phyloP scores from a whole-genome alignment of 2,888 invertebrate genomes.

The Polydrusus tereticollis region DNA sequence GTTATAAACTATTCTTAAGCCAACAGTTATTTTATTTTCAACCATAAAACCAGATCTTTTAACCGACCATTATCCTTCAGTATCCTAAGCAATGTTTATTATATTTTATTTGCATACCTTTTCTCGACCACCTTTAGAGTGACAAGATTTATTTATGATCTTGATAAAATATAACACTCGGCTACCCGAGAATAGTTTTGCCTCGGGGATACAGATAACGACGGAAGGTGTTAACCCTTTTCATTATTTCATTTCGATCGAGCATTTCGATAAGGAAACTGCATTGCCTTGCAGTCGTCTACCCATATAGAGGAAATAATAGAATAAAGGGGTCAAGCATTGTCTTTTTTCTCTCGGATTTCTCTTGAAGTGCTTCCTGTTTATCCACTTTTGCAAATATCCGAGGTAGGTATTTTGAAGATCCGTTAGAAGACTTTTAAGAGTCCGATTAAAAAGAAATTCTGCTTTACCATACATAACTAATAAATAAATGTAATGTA shows the following conservation, averaged over 20 bases:
- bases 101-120: conserved; percentile 32
- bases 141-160: conserved; percentile 52
- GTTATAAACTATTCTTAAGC: no score
- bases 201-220: conserved; percentile 50
- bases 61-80: conserved; percentile 14
- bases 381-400: conserved; percentile 15
- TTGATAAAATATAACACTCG: conserved; percentile 49
- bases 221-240: conserved; percentile 56
- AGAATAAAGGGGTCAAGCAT: conserved; percentile 45
- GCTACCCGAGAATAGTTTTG: conserved; percentile 43
- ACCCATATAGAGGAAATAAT: conserved; percentile 40
- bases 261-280: conserved; percentile 39
- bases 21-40: conserved; percentile 8
- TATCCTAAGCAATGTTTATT: conserved; percentile 9
- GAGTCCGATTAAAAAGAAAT: no score
- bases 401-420: conserved; percentile 1
- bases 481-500: no score
- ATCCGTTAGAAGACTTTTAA: neutral
- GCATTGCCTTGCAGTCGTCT: conserved; percentile 40
- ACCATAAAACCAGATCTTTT: neutral
- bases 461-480: no score
- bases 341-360: conserved; percentile 13
- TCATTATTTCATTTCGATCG: conserved; percentile 49
- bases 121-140: conserved; percentile 40
- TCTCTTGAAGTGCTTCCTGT: conserved; percentile 32